Conservation (phyloP, 2,113 vertebrate species). For the Elephantulus edwardii region DNA sequence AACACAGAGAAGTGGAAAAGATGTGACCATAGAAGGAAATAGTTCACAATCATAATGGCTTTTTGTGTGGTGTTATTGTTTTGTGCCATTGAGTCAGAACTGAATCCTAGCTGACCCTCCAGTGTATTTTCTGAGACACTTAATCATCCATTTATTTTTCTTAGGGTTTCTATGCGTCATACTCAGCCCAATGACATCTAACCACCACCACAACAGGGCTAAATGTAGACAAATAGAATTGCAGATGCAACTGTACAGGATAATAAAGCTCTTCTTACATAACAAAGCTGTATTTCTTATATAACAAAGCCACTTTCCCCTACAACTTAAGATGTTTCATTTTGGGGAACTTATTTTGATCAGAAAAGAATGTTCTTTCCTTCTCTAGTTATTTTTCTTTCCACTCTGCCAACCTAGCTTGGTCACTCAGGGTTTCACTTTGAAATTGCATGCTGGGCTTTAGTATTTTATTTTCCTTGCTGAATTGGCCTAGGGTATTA, state of each 20-base stretch:
- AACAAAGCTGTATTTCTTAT: background rate
- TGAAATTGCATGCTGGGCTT: background rate
- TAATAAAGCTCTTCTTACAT: background rate
- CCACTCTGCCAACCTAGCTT: background rate
- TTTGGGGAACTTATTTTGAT: background rate
- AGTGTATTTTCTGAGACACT: background rate
- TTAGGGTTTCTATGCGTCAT: too few species aligned
- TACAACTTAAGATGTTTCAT: background rate
- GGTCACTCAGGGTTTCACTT: background rate
- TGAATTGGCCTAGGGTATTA: background rate
- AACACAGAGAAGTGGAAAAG: constrained; percentile 11
- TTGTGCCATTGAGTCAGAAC: background rate
- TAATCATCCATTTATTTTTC: background rate
- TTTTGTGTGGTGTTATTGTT: too few species aligned
- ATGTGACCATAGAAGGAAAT: background rate
- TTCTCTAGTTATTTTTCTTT: background rate
- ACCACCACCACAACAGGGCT: background rate
- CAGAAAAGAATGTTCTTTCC: background rate
- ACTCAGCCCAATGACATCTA: too few species aligned
- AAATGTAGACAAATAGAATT: constrained; percentile 4
- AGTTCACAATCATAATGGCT: background rate
- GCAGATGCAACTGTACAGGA: background rate
- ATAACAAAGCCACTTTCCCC: background rate
- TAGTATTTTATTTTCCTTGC: background rate
- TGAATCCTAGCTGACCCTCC: background rate